These are phyloP conservation scores for Prolemur simus DNA, from an alignment of 2,113 vertebrate species.

Conservation along the genomic window DNA sequence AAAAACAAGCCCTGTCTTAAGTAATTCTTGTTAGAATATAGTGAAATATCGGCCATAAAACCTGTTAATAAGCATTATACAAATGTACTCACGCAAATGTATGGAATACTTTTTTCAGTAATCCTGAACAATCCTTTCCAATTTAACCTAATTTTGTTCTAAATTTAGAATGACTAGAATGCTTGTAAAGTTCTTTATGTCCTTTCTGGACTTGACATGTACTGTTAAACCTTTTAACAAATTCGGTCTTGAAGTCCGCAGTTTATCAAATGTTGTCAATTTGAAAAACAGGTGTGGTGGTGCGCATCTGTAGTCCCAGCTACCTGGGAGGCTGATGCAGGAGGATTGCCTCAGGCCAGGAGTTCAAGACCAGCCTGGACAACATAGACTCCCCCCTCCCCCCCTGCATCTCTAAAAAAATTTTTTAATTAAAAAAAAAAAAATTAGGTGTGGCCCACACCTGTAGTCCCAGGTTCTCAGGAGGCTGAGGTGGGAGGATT, in stretches of 20 bases:
- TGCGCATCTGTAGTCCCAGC: too few relatives aligned
- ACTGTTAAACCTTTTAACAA: background rate
- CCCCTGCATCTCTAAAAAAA: too few relatives aligned
- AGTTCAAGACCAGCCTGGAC: too few relatives aligned
- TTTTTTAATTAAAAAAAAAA: too few relatives aligned
- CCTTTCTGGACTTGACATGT: background rate
- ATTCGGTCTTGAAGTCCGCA: background rate
- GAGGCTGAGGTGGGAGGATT: too few relatives aligned
- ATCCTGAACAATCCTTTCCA: background rate
- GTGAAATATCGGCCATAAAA: background rate
- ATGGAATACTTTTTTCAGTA: background rate
- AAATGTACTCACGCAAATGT: background rate
- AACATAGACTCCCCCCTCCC: too few relatives aligned
- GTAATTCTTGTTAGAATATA: background rate
- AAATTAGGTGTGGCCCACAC: too few relatives aligned
- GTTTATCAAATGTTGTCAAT: background rate
- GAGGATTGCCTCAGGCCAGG: too few relatives aligned
- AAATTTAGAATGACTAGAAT: background rate
- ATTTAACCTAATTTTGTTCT: background rate
- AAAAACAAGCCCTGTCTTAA: background rate
- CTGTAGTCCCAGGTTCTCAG: too few relatives aligned
- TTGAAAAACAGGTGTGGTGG: too few relatives aligned
- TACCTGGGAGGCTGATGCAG: too few relatives aligned
- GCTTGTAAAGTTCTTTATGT: background rate
- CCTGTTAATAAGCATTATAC: background rate